These are phyloP conservation scores for Aviceda subcristata DNA, from an alignment of 2,113 vertebrate genomes.

Conservation along the genomic window DNA sequence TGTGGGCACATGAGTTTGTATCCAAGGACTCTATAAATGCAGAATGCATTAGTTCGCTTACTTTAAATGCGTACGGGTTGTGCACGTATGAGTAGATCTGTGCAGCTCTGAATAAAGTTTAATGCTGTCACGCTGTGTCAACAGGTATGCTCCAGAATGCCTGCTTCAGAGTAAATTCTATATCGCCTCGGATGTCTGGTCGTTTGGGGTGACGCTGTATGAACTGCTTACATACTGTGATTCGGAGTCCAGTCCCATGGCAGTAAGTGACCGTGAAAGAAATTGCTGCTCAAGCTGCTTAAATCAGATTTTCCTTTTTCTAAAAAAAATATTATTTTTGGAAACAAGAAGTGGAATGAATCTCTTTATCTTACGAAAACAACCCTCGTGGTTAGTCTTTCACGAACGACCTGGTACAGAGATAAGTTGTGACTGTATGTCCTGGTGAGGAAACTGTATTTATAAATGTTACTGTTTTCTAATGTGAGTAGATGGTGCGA, in stretches of 20 bases:
- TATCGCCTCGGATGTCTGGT: conserved; percentile 95
- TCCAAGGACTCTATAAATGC: rapidly evolving
- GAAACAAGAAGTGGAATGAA: not conserved
- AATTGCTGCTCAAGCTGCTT: not conserved
- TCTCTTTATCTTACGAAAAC: not conserved
- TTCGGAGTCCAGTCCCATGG: conserved; percentile 84
- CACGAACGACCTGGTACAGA: not conserved
- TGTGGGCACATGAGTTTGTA: rapidly evolving
- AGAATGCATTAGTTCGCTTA: rapidly evolving
- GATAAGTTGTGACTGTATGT: not conserved
- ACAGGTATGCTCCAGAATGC: conserved; percentile 95
- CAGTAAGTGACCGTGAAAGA: conserved; percentile 66
- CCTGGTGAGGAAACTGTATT: not conserved
- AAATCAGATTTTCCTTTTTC: not conserved
- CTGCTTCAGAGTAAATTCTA: conserved; percentile 93
- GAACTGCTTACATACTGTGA: conserved; percentile 95
- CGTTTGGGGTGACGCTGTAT: conserved; percentile 93
- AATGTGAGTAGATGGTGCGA: rapidly evolving
- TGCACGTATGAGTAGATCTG: too few relatives aligned
- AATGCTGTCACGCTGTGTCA: rapidly evolving
- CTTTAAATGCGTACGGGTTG: rapidly evolving
- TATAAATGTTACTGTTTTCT: not conserved
- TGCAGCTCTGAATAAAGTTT: not conserved
- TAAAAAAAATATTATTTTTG: rapidly evolving
- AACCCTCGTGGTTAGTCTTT: not conserved